phyloP scores from a whole-genome alignment of 2,113 vertebrate species.

The Lutjanus erythropterus region DNA sequence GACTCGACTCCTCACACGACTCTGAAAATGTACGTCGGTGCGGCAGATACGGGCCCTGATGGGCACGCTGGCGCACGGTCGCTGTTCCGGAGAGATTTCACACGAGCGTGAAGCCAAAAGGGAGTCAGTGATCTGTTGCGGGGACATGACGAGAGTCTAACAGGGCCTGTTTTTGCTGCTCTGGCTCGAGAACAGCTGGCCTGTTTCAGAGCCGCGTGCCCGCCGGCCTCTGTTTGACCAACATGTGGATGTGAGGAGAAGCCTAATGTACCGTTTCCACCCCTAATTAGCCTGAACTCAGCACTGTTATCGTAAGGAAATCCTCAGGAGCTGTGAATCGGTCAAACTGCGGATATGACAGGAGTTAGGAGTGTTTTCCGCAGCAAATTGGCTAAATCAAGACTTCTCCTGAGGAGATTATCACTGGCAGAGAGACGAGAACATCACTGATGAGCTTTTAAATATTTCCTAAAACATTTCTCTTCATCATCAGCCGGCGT shows the following conservation, averaged over 20 bases:
- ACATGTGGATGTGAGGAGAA: conserved; percentile 64
- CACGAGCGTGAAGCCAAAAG: conserved; percentile 56
- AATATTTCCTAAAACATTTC: conserved; percentile 32
- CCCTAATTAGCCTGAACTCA: conserved; percentile 61
- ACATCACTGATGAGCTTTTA: conserved; percentile 41
- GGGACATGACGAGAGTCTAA: conserved; percentile 24
- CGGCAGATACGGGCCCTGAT: conserved; percentile 43
- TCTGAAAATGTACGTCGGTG: neutral
- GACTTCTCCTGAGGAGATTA: conserved; percentile 36
- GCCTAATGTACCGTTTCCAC: conserved; percentile 63
- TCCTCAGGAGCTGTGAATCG: conserved; percentile 52
- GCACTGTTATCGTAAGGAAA: conserved; percentile 68
- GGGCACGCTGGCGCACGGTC: conserved; percentile 21
- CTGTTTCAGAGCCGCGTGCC: conserved; percentile 30
- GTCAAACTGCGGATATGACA: conserved; percentile 54
- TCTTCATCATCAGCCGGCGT: neutral
- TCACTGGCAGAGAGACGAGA: conserved; percentile 22
- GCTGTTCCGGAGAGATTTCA: conserved; percentile 65
- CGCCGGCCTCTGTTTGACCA: conserved; percentile 49
- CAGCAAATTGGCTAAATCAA: conserved; percentile 48
- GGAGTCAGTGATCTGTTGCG: conserved; percentile 53
- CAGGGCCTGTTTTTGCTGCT: conserved; percentile 19
- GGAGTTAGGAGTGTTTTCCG: conserved; percentile 36
- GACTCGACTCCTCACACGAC: conserved; percentile 21
- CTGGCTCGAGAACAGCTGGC: conserved; percentile 69